Evolutionary conservation across 2,113 vertebrate genomes (phyloP), one percentile per base, ranked within the genome.

Genomic region (Perca flavescens): DNA sequence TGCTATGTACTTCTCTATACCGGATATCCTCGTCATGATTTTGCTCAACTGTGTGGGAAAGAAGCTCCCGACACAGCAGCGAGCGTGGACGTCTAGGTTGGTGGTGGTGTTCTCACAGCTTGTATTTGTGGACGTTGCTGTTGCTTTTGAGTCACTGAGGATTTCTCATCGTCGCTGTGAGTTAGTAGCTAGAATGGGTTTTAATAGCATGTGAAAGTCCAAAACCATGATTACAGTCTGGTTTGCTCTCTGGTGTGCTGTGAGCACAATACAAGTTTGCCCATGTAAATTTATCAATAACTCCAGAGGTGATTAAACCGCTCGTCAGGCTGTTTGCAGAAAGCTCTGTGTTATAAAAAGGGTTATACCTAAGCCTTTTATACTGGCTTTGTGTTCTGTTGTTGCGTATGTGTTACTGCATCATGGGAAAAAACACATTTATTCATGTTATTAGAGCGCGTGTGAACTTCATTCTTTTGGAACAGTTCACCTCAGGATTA

Each of bases 11-110:
- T 72, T 81, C 62, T 84, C 54, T 47, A 28, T 2, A 60, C 84
- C 77, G 66, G 80, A 89, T 86, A 90, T 78, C 60, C 21, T 67
- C 19, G 49, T 61, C 67, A 40, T 72, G 34, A 82, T 57, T 77
- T 49, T 25, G 46, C 67, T 78, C 65, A 66, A 21, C 76, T 84
- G 88, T 77, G 90, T 85, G 86, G 70, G 82, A 77, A 85, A 68
- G 34, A 49, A 54, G 74, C 74, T 89, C 79, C 79, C 74, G 80
- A 86, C 76, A 78, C 77, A 77, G 90, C 75, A 85, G 62, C 57
- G 62, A 79, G 64, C 9, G 46, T 57, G 63, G 52, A 83, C 74
- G 74, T 85, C 84, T 64, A 16, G 34, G 56, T 75, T 6, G 52
- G 75, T 16, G 56, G 64, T 36, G 74, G 40, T 47, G 68, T 88